Evolutionary conservation across 2,888 invertebrate genomes (phyloP).

Genomic region (Tetranychus piercei): DNA sequence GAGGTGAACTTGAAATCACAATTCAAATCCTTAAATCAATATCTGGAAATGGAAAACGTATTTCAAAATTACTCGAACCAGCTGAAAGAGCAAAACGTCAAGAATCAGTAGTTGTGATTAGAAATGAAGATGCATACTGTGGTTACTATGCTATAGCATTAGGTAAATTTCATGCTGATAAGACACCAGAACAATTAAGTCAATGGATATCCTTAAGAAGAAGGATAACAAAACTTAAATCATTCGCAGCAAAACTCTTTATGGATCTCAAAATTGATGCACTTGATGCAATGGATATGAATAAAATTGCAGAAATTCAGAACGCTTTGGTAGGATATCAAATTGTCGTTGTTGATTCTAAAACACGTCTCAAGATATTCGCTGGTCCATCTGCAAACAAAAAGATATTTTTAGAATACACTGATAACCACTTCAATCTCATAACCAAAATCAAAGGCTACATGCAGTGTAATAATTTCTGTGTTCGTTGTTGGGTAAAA

Average conservation of each 20-base stretch:
- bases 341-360: neutral
- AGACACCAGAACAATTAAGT: too few species aligned
- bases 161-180: neutral
- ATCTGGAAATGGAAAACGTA: neutral
- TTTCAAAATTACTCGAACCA: neutral
- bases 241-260: too few species aligned
- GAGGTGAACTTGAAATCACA: neutral
- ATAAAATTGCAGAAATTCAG: neutral
- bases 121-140: neutral
- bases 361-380: neutral
- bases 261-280: neutral
- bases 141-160: neutral
- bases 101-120: neutral
- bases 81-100: neutral
- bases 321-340: neutral
- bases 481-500: neutral
- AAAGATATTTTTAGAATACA: neutral
- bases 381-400: neutral
- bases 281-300: neutral
- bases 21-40: neutral
- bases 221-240: too few species aligned
- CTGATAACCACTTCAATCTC: slow-evolving; percentile 1
- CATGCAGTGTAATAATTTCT: neutral
- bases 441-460: neutral
- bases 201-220: too few species aligned